These are phyloP conservation scores for Bimastos eiseni DNA, from an alignment of 2,888 invertebrate species.

Conservation along the genomic window DNA sequence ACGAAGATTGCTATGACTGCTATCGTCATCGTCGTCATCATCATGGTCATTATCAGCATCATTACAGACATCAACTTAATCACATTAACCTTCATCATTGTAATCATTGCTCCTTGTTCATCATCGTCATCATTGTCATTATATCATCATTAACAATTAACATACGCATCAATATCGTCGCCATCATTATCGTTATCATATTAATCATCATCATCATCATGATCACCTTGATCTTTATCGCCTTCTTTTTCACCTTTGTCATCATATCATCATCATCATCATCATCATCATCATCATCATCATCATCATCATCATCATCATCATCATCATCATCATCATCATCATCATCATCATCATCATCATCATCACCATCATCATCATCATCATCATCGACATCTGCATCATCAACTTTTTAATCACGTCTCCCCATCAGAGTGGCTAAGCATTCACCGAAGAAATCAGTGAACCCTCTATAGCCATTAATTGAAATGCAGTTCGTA, in stretches of 20 bases:
- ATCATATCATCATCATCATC: neutral
- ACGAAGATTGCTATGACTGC: too few relatives aligned
- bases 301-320: neutral
- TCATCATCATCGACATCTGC: constrained; percentile 21
- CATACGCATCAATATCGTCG: too few relatives aligned
- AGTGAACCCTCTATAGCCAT: too few relatives aligned
- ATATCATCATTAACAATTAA: constrained; percentile 16
- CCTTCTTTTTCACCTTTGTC: too few relatives aligned
- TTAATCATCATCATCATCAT: neutral
- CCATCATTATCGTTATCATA: constrained; percentile 27
- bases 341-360: constrained; percentile 29
- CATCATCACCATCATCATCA: constrained; percentile 24
- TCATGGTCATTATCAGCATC: neutral
- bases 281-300: neutral
- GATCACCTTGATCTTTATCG: neutral
- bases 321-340: constrained; percentile 22
- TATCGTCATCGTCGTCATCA: constrained; percentile 14
- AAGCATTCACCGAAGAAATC: too few relatives aligned
- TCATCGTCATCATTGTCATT: constrained; percentile 24
- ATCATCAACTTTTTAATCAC: constrained; percentile 22
- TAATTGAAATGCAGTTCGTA: too few relatives aligned
- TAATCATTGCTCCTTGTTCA: constrained; percentile 31
- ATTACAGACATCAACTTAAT: neutral
- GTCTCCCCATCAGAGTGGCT: constrained; percentile 20
- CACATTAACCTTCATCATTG: neutral